Base-by-base conservation (phyloP, 2,113 vertebrate species). In the Prochilodus magdalenae region DNA sequence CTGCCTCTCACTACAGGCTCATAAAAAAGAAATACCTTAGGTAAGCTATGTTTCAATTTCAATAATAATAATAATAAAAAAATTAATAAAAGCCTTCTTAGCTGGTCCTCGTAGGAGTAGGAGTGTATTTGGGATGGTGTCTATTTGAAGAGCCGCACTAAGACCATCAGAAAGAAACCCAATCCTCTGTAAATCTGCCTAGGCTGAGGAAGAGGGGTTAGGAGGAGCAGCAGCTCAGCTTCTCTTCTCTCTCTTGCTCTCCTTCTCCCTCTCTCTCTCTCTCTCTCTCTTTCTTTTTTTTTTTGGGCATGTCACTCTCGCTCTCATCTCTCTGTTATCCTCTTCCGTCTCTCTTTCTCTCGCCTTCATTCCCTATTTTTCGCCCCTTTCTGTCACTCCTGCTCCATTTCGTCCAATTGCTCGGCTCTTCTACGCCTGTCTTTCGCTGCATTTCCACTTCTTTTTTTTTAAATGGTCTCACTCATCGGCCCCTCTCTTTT, bases 101-200 rank as follows among this genome's bases (percentile, higher is more conserved):
- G 36, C 62, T 47, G 53, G 14, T 66, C 24, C 18, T 36, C 33
- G 57, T 71, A 71, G 66, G 65, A 76, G 57, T 47, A 53, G 69
- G 29, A 76, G 36, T 33, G 29, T 85, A 24, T 87, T 85, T 86
- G 62, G 66, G 30, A 40, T 80, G 44, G 55, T 86, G 85, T 79
- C 20, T 76, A 6, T 84, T 81, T 86, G 73, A 83, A 87, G 77
- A 85, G 80, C 74, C 80, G 22, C 29, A 53, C 71, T 72, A 80
- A 81, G 67, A 84, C 65, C 29, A 71, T 81, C 76, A 75, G 77
- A 83, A 82, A 80, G 47, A 79, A 71, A 73, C 15, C 27, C 30
- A 75, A 81, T 82, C 66, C 67, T 53, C 51, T 83, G 73, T 86
- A 82, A 82, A 82, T 86, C 75, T 84, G 30, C 80, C 77, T 67